These are phyloP conservation scores for Troides oblongomaculatus DNA, from an alignment of 2,888 invertebrate genomes.

Conservation along the genomic window DNA sequence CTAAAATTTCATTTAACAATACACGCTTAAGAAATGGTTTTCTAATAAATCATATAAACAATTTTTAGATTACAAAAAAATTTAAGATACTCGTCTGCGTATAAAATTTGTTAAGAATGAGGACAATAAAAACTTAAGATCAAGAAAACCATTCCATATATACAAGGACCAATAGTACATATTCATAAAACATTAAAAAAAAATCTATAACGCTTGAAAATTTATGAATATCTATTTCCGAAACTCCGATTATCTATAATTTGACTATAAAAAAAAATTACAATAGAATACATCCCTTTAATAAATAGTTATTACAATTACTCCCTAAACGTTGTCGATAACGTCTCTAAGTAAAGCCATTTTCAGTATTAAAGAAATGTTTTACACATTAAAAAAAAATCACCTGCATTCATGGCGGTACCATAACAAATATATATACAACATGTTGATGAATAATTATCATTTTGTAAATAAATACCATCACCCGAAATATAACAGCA, in stretches of 20 bases:
- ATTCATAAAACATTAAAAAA: too few relatives aligned
- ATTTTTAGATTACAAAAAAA: neutral
- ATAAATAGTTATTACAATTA: constrained; percentile 7
- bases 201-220: neutral
- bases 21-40: neutral
- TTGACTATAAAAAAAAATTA: constrained; percentile 3
- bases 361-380: constrained; percentile 9
- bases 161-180: neutral
- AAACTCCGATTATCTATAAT: constrained; percentile 13
- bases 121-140: too few relatives aligned
- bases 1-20: constrained; percentile 2
- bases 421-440: constrained; percentile 21
- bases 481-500: constrained; percentile 7
- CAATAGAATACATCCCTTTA: constrained; percentile 1
- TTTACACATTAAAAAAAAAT: constrained; percentile 3
- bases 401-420: neutral
- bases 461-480: constrained; percentile 5
- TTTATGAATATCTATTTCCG: neutral
- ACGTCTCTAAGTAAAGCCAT: constrained; percentile 13
- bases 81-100: neutral
- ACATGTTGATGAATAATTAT: constrained; percentile 8
- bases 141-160: too few relatives aligned
- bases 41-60: neutral
- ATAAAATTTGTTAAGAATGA: too few relatives aligned
- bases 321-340: neutral